Percentiles rank a stretch among this genome's conserved stretches.
phyloP scores from a whole-genome alignment of 2,797 vertebrate genomes.

The Coregonus sp. region DNA sequence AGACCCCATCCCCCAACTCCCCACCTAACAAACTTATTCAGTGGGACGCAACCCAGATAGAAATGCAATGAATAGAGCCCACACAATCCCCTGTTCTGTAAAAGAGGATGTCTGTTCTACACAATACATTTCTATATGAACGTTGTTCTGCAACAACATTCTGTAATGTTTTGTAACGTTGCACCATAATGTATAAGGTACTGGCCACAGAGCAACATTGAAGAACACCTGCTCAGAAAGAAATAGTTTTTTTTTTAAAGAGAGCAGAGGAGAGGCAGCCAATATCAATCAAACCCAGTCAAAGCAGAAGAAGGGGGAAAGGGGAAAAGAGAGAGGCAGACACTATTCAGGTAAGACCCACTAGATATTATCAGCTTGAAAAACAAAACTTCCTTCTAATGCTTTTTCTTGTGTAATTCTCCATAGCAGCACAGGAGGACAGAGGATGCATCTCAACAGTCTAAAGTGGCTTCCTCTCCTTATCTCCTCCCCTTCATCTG shows the following conservation, averaged over 20 bases:
- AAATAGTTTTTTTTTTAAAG: conserved; percentile 60
- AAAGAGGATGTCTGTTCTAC: not conserved
- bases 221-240: conserved; percentile 70
- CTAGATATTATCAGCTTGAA: not conserved
- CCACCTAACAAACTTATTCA: conserved; percentile 57
- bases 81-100: not conserved
- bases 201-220: conserved; percentile 37
- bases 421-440: not conserved
- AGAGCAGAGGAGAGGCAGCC: conserved; percentile 66
- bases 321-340: conserved; percentile 57
- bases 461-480: not conserved
- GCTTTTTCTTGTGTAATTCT: not conserved
- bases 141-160: not conserved
- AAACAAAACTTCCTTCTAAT: conserved; percentile 33
- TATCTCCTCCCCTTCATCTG: not conserved
- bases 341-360: conserved; percentile 51
- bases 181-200: conserved; percentile 51
- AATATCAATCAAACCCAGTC: conserved; percentile 55
- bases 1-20: conserved; percentile 43
- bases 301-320: conserved; percentile 63
- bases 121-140: not conserved
- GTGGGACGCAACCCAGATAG: conserved; percentile 40
- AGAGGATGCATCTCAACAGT: not conserved
- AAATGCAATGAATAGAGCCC: conserved; percentile 4
- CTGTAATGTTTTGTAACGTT: not conserved